A percentile compares a stretch with the other conserved stretches of the same genome.
Conservation (phyloP, 37 sponge, comb jelly and placozoan species). For the Diacarnus erythraeanus region DNA sequence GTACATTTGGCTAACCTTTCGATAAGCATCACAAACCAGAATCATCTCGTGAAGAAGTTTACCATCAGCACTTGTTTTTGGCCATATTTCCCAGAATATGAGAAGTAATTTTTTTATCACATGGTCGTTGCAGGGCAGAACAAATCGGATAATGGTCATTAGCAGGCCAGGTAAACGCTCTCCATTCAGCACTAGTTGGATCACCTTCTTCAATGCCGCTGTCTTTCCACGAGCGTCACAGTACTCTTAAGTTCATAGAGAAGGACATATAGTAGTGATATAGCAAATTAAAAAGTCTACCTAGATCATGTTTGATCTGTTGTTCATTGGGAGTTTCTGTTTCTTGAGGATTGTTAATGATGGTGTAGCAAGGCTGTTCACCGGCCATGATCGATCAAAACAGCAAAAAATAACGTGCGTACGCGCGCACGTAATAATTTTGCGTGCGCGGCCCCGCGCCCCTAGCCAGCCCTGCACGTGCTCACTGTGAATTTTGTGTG, state of each 20-base stretch:
- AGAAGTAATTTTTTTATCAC: constrained; percentile 96
- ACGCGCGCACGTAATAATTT: no score
- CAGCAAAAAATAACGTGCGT: no score
- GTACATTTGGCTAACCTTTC: constrained; percentile 76
- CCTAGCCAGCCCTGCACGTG: no score
- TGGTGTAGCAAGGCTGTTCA: constrained; percentile 95
- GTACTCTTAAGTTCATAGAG: constrained; percentile 42
- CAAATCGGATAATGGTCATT: constrained; percentile 95
- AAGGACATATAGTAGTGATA: neutral
- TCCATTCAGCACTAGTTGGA: constrained; percentile 93
- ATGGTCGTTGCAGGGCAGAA: constrained; percentile 92
- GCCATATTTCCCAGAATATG: constrained; percentile 97
- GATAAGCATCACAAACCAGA: constrained; percentile 95
- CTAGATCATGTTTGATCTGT: constrained; percentile 83
- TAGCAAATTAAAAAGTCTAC: neutral
- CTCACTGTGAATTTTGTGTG: no score
- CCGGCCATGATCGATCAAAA: no score
- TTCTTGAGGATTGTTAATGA: constrained; percentile 76
- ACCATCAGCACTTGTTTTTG: constrained; percentile 93
- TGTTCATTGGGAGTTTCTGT: constrained; percentile 82
- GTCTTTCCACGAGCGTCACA: constrained; percentile 73
- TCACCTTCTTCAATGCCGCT: constrained; percentile 87
- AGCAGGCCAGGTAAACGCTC: constrained; percentile 91
- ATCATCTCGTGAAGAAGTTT: constrained; percentile 99
- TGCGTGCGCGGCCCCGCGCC: no score